Conservation (phyloP, 2,888 invertebrate species). For the Caradrina clavipalpis region DNA sequence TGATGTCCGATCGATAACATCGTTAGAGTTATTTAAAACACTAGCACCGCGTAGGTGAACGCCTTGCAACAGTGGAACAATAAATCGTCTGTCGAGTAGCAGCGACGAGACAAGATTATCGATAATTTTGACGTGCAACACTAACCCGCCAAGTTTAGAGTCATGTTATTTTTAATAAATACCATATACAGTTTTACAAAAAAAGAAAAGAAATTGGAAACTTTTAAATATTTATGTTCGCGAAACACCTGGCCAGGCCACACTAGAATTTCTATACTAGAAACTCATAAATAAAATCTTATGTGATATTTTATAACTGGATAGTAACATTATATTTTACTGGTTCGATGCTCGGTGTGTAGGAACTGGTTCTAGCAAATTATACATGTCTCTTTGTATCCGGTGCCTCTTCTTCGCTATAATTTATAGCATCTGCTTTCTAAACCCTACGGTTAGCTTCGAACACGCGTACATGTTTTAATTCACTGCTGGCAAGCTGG, state of each 20-base stretch:
- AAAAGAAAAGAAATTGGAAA: slow-evolving; percentile 38
- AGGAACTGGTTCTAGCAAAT: slow-evolving; percentile 83
- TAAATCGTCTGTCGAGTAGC: slow-evolving; percentile 78
- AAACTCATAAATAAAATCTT: slow-evolving; percentile 63
- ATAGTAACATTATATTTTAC: slow-evolving; percentile 61
- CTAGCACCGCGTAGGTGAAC: slow-evolving; percentile 77
- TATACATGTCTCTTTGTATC: slow-evolving; percentile 80
- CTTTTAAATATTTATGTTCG: slow-evolving; percentile 77
- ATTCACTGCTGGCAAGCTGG: slow-evolving; percentile 43
- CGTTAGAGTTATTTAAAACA: slow-evolving; percentile 80
- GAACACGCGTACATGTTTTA: slow-evolving; percentile 62
- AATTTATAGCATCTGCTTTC: slow-evolving; percentile 84
- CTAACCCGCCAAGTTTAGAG: slow-evolving; percentile 44
- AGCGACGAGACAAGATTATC: slow-evolving; percentile 71
- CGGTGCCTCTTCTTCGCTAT: slow-evolving; percentile 81
- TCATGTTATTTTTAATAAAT: slow-evolving; percentile 20
- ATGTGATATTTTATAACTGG: slow-evolving; percentile 64
- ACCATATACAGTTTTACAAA: slow-evolving; percentile 19
- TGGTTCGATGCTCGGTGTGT: slow-evolving; percentile 62
- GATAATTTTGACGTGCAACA: slow-evolving; percentile 77
- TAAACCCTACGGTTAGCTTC: slow-evolving; percentile 76
- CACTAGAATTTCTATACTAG: slow-evolving; percentile 55
- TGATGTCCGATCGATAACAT: slow-evolving; percentile 78
- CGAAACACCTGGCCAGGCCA: slow-evolving; percentile 75
- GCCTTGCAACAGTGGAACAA: slow-evolving; percentile 74